Conservation (phyloP, 1,140 invertebrate genomes). For the Atta cephalotes region DNA sequence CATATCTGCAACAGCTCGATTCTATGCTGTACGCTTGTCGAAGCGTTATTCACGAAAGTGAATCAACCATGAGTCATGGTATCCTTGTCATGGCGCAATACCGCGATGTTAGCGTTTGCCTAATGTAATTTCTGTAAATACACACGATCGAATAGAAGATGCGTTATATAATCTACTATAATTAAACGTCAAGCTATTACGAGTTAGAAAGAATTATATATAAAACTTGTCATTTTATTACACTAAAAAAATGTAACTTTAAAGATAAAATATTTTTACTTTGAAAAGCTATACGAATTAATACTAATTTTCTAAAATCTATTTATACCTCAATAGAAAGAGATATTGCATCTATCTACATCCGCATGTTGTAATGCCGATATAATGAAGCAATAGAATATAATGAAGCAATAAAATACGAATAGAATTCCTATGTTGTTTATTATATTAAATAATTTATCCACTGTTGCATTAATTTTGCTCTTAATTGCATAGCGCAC, state of each 20-base stretch:
- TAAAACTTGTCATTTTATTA: neutral
- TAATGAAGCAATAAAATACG: neutral
- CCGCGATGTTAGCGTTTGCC: neutral
- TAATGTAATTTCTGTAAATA: slow-evolving; percentile 36
- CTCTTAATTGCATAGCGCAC: neutral
- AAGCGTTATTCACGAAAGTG: slow-evolving; percentile 39
- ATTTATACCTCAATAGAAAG: neutral
- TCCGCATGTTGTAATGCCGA: neutral
- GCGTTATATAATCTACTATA: neutral
- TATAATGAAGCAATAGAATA: neutral
- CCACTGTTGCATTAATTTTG: neutral
- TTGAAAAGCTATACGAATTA: neutral
- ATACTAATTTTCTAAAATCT: neutral
- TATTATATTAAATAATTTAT: slow-evolving; percentile 28
- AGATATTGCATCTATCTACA: neutral
- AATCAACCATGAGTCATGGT: slow-evolving; percentile 57
- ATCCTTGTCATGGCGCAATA: neutral
- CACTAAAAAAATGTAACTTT: neutral
- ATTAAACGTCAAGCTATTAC: neutral
- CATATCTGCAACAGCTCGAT: slow-evolving; percentile 39
- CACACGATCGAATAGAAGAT: neutral
- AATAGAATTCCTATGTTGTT: slow-evolving; percentile 10
- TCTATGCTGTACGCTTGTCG: slow-evolving; percentile 21
- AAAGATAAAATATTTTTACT: neutral
- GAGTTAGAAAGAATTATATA: neutral